A percentile compares a stretch with the other conserved stretches of the same genome.
Evolutionary conservation across 2,888 invertebrate species (phyloP).

Genomic region (Pelosia muscerda): DNA sequence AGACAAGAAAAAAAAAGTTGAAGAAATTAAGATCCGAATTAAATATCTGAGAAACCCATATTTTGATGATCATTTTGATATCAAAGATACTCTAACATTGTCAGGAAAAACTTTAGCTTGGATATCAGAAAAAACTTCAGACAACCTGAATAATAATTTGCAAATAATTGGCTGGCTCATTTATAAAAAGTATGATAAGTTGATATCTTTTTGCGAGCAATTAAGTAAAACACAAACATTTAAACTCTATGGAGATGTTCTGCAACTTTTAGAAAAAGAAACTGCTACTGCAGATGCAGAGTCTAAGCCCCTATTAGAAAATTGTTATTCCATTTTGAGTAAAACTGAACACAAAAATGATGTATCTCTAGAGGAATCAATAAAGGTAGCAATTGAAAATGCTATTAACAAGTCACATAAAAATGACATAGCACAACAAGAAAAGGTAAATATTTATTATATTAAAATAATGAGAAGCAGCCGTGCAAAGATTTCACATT

Average conservation of each 20-base stretch:
- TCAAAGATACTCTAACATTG: conserved; percentile 89
- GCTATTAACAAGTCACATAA: conserved; percentile 85
- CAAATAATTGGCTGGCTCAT: conserved; percentile 89
- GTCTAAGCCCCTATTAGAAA: conserved; percentile 56
- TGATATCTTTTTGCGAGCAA: conserved; percentile 59
- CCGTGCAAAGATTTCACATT: no score
- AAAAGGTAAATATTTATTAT: conserved; percentile 67
- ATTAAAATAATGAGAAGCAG: no score
- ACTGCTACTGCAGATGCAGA: conserved; percentile 52
- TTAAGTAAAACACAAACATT: conserved; percentile 57
- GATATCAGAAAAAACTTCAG: conserved; percentile 83
- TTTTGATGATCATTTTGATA: conserved; percentile 96
- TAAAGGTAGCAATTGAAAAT: conserved; percentile 84
- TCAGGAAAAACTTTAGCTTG: conserved; percentile 94
- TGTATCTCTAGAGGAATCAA: conserved; percentile 73
- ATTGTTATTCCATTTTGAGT: conserved; percentile 60
- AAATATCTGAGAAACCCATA: conserved; percentile 93
- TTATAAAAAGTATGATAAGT: conserved; percentile 89
- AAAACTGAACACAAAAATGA: conserved; percentile 45
- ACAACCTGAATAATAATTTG: conserved; percentile 85
- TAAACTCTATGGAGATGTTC: conserved; percentile 69
- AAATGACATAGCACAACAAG: conserved; percentile 87
- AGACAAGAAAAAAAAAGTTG: conserved; percentile 76
- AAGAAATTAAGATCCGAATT: conserved; percentile 91
- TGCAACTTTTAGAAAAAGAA: conserved; percentile 65